phyloP scores from a whole-genome alignment of 2,113 vertebrate species.

The Oriolus oriolus region DNA sequence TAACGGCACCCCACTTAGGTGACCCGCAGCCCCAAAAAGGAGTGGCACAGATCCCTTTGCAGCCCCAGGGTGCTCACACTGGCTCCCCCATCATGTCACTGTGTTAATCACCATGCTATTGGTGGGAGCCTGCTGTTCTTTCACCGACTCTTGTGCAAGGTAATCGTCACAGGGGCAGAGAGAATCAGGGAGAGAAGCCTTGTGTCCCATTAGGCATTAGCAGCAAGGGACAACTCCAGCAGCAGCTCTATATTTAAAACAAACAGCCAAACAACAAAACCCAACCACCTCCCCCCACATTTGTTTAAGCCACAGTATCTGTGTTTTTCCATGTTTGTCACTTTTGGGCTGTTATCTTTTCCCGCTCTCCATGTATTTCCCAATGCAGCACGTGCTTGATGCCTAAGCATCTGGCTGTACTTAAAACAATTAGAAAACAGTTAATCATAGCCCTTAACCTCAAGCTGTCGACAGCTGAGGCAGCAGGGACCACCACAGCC shows the following conservation, averaged over 20 bases:
- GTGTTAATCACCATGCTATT: not conserved
- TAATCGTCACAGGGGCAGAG: not conserved
- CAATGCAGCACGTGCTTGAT: not conserved
- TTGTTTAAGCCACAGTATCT: not conserved
- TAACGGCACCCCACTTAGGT: not conserved
- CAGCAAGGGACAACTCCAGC: not conserved
- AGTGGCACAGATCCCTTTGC: not conserved
- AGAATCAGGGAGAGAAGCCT: not conserved
- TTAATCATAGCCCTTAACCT: not conserved
- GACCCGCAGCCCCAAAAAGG: not conserved
- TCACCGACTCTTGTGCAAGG: not conserved
- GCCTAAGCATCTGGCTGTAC: not conserved
- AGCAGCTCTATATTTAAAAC: not conserved
- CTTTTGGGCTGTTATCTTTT: not conserved
- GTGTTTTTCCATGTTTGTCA: not conserved
- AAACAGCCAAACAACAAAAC: not conserved
- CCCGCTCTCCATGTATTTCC: not conserved
- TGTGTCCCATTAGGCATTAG: not conserved
- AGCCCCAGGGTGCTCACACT: not conserved
- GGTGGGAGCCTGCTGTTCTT: not conserved
- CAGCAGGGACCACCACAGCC: accelerated
- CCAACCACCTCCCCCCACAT: accelerated
- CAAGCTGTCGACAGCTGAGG: not conserved
- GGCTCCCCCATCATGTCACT: not conserved
- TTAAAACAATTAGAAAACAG: not conserved